Base-by-base conservation (phyloP, 1,140 invertebrate species). In the Brachionus koreanus region DNA sequence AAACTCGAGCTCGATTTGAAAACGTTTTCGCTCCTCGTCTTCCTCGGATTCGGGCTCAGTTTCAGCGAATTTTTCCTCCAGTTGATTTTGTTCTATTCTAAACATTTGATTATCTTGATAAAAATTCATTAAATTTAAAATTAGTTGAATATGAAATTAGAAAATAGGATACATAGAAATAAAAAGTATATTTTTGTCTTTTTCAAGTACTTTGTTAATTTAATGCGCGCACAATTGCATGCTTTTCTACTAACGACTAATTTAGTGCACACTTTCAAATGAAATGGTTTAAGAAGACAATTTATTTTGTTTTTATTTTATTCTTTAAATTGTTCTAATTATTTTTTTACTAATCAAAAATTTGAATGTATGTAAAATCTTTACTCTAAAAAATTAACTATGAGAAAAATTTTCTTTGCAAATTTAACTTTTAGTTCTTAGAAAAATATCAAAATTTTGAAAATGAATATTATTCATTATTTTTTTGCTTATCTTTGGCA, bases 1-100 rank as follows among this genome's bases (percentile, higher is more conserved):
- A 65, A 83, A 83, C 42, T 83, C 82, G 0, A 83, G 43, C 25
- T 83, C 82, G 5, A 63, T 65, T 57, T 75, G 33, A 77, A 83
- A 83, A 39, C 82, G 69, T 75, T 99, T 97, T 67, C 76, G 76
- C 42, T 79, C 76, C 37, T 61, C 76, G 39, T 74, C 69, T 46
- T 74, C 69, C 12, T 74, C 69, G 19, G 69, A 46, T 23, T 74
- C 69, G 5, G 19, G 19, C 25, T 74, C 69, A 2, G 7, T 3
- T 33, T 74, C 69, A 16, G 23, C 25, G 1, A 46, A 19, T 23
- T 46, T 74, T 25, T 19, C 25, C 9, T 74, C 69, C 3, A 74
- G 2, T 43, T 74, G 19, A 74, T 46, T 46, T 29, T 23, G 39
- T 43, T 74, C 69, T 23, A 74, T 74, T 23, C 46, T 74, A 25